phyloP scores from a whole-genome alignment of 2,113 vertebrate genomes.

The Podiceps cristatus region DNA sequence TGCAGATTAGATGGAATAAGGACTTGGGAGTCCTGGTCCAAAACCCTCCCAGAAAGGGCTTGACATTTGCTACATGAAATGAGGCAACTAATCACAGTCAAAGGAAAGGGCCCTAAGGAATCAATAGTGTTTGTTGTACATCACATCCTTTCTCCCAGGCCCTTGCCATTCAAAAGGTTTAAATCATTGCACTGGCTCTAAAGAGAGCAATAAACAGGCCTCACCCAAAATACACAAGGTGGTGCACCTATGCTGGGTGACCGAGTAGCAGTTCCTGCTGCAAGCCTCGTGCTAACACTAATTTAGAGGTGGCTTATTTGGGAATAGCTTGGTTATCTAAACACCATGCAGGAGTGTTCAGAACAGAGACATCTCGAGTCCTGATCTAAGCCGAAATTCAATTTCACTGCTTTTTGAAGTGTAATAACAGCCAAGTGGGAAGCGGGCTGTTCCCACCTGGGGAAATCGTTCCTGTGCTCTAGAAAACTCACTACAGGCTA shows the following conservation, averaged over 20 bases:
- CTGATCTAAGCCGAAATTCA: neutral
- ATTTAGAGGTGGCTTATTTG: neutral
- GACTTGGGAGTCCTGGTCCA: neutral
- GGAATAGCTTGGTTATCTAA: neutral
- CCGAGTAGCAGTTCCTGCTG: neutral
- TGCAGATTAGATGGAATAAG: neutral
- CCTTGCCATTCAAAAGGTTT: neutral
- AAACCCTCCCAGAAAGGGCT: neutral
- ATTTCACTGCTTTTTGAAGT: neutral
- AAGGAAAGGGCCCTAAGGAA: neutral
- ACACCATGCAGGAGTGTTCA: fast-evolving
- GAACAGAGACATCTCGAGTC: neutral
- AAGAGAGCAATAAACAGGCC: neutral
- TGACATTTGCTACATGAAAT: neutral
- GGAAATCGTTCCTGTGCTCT: neutral
- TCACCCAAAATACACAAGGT: neutral
- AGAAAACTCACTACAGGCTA: neutral
- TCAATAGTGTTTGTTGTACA: neutral
- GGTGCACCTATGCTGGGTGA: neutral
- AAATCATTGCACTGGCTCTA: neutral
- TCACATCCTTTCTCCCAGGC: neutral
- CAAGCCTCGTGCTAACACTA: neutral
- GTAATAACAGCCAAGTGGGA: neutral
- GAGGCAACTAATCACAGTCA: neutral
- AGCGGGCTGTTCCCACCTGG: neutral